A percentile compares a stretch with the other conserved stretches of the same genome.
Evolutionary conservation across 2,113 vertebrate species (phyloP).

Genomic region (Varanus komodoensis): DNA sequence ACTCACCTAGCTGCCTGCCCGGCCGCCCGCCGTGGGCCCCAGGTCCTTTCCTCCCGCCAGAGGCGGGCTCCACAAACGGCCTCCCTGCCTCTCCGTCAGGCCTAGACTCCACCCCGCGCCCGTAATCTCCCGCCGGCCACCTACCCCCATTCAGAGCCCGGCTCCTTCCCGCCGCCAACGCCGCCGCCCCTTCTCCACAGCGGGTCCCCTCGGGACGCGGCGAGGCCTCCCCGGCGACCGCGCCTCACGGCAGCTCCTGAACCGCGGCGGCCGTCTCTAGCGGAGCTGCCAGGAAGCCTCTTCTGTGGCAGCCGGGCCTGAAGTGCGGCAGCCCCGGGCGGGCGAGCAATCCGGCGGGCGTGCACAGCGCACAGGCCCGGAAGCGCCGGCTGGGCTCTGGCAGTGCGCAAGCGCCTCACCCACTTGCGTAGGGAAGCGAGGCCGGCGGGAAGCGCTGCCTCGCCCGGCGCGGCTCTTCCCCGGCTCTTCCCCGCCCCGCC

Average conservation of each 20-base stretch:
- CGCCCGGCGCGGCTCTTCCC: too few species aligned
- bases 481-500: neutral
- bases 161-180: neutral
- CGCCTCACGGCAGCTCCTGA: neutral
- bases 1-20: neutral
- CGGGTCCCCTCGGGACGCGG: neutral
- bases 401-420: slow-evolving; percentile 20
- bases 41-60: neutral
- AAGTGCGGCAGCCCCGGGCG: neutral
- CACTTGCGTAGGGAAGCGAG: neutral
- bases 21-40: neutral
- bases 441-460: neutral
- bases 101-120: neutral
- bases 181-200: neutral
- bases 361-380: neutral
- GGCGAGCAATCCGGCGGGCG: neutral
- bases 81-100: neutral
- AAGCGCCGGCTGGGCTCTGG: neutral
- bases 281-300: neutral
- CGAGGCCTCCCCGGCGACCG: neutral
- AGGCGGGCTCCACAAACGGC: neutral
- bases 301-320: neutral
- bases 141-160: neutral
- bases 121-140: neutral
- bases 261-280: neutral